Evolutionary conservation across 2,113 vertebrate species (phyloP).

Genomic region (Psittacula cyanocephala): DNA sequence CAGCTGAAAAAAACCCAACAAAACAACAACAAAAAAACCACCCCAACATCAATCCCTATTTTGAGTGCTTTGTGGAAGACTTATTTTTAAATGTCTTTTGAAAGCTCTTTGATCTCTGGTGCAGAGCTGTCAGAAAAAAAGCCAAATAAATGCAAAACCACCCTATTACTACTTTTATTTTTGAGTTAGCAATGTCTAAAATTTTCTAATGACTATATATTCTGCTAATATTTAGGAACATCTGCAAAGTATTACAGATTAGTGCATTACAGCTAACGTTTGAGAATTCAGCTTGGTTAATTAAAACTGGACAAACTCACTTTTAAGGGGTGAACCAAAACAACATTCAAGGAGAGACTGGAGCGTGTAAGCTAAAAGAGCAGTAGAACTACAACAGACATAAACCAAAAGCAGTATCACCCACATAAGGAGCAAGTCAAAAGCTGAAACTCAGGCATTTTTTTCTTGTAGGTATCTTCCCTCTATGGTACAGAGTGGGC

Average conservation of each 20-base stretch:
- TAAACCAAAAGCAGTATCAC: neutral
- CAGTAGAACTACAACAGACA: neutral
- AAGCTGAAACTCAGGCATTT: neutral
- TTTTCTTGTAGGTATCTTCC: neutral
- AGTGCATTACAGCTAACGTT: neutral
- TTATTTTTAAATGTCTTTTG: constrained; percentile 26
- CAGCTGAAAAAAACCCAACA: neutral
- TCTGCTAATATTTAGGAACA: neutral
- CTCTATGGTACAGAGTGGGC: accelerated
- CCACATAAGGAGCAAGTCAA: neutral
- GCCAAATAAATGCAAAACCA: neutral
- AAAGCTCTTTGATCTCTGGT: constrained; percentile 16
- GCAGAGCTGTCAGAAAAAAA: neutral
- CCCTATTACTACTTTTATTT: neutral
- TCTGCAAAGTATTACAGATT: neutral
- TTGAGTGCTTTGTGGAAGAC: neutral
- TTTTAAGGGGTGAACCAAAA: neutral
- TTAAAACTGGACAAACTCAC: neutral
- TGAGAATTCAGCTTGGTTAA: neutral
- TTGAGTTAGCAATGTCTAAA: neutral
- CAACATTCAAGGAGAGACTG: neutral
- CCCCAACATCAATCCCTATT: neutral
- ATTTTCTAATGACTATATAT: neutral
- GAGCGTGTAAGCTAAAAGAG: neutral
- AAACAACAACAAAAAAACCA: neutral